Evolutionary conservation across 2,113 vertebrate species (phyloP).

Genomic region (Amphiprion ocellaris): DNA sequence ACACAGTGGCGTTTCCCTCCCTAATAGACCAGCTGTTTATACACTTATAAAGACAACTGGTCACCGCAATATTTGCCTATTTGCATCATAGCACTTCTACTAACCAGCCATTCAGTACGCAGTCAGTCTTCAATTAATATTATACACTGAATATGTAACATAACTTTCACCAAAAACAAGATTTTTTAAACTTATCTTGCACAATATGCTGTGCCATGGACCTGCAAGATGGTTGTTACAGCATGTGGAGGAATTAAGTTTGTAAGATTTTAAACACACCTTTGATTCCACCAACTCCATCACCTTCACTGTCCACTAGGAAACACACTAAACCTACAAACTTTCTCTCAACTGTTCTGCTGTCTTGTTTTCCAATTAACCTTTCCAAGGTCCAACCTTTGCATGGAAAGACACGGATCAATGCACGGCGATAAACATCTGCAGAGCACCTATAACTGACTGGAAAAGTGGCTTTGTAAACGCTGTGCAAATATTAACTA

Average conservation of each 20-base stretch:
- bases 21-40: no score
- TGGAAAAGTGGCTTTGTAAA: slow-evolving; percentile 74
- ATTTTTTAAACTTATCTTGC: neutral
- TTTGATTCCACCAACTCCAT: neutral
- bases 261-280: neutral
- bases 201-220: neutral
- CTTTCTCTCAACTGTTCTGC: slow-evolving; percentile 53
- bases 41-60: no score
- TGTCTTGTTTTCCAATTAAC: slow-evolving; percentile 80
- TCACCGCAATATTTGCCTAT: no score
- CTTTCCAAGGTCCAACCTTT: slow-evolving; percentile 77
- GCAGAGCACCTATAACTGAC: slow-evolving; percentile 60
- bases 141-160: no score
- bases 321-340: slow-evolving; percentile 43
- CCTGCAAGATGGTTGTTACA: neutral
- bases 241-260: neutral
- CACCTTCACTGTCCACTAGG: slow-evolving; percentile 19
- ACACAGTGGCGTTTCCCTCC: no score
- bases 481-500: slow-evolving; percentile 75
- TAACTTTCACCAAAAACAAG: neutral
- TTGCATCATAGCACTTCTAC: no score
- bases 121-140: no score
- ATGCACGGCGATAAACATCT: slow-evolving; percentile 75
- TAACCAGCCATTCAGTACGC: no score
- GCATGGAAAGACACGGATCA: slow-evolving; percentile 77